phyloP scores from a whole-genome alignment of 2,888 invertebrate species.

The Agrotis puta region DNA sequence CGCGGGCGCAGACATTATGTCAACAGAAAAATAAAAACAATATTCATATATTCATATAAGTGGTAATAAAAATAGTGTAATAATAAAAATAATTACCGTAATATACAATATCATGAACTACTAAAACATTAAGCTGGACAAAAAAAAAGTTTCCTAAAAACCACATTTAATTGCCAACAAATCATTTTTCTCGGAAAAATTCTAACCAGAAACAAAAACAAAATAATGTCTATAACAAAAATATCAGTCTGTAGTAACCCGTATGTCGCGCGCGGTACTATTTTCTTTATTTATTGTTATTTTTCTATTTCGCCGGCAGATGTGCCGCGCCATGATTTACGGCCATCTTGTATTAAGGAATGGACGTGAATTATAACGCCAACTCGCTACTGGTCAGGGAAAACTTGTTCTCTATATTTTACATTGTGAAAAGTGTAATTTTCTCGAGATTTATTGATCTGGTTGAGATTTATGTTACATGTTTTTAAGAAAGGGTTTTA shows the following conservation, averaged over 20 bases:
- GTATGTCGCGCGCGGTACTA: slow-evolving; percentile 68
- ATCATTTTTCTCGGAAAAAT: not conserved
- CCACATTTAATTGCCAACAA: not conserved
- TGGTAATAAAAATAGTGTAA: too few relatives aligned
- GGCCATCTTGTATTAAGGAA: slow-evolving; percentile 85
- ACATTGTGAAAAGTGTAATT: slow-evolving; percentile 55
- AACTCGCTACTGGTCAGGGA: slow-evolving; percentile 74
- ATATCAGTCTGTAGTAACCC: slow-evolving; percentile 55
- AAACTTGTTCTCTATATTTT: slow-evolving; percentile 64
- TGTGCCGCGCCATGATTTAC: slow-evolving; percentile 89
- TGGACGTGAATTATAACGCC: slow-evolving; percentile 82
- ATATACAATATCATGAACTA: too few relatives aligned
- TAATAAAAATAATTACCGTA: too few relatives aligned
- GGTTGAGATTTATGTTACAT: not conserved
- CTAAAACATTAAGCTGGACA: not conserved
- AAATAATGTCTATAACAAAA: slow-evolving; percentile 36
- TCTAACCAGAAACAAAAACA: slow-evolving; percentile 22
- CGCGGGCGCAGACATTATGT: too few relatives aligned
- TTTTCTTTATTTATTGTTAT: slow-evolving; percentile 90
- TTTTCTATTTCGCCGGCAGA: slow-evolving; percentile 91
- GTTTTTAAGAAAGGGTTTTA: slow-evolving; percentile 1
- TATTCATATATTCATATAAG: too few relatives aligned
- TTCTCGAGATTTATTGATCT: slow-evolving; percentile 31
- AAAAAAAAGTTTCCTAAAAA: not conserved
- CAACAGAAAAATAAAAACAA: too few relatives aligned